Evolutionary conservation across 2,797 vertebrate species (phyloP), one percentile per base, ranked within the genome.

Genomic region (Saxicola maurus): DNA sequence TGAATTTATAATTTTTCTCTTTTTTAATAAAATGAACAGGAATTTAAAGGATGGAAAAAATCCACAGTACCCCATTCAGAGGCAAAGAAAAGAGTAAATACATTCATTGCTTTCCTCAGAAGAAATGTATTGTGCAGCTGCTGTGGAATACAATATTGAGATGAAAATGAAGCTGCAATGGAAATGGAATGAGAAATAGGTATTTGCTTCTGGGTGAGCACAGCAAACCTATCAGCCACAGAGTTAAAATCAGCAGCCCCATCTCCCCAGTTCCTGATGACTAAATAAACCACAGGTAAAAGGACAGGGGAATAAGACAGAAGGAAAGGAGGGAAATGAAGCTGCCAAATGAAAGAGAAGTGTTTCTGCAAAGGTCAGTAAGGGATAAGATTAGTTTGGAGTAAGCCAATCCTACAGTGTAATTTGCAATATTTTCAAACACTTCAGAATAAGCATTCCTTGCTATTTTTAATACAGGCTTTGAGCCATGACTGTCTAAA

Each of bases 401-500:
- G 91, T 89, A 93, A 97, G 85, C 85, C 87, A 65, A 33, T 64
- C 91, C 88, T 90, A 91, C 74, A 83, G 94, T 91, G 86, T 95
- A 97, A 97, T 97, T 96, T 96, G 95, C 91, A 95, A 94, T 96
- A 92, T 96, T 97, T 96, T 89, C 94, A 92, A 94, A 91, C 94
- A 94, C 94, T 97, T 97, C 97, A 88, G 93, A 96, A 96, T 93
- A 96, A 97, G 91, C 76, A 91, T 96, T 96, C 87, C 89, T 91
- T 93, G 92, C 88, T 95, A 91, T 95, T 95, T 96, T 94, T 96
- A 97, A 97, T 91, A 92, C 37, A 64, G 91, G 88, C 96, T 96
- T 91, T 92, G 94, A 96, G 94, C 88, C 93, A 92, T 95, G 95
- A 94, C 96, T 97, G 95, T 97, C 96, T 96, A 96, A 96, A 96